Percentiles rank a stretch among this genome's conserved stretches.
Conservation (phyloP, 2,113 vertebrate genomes). For the Macaca fascicularis region DNA sequence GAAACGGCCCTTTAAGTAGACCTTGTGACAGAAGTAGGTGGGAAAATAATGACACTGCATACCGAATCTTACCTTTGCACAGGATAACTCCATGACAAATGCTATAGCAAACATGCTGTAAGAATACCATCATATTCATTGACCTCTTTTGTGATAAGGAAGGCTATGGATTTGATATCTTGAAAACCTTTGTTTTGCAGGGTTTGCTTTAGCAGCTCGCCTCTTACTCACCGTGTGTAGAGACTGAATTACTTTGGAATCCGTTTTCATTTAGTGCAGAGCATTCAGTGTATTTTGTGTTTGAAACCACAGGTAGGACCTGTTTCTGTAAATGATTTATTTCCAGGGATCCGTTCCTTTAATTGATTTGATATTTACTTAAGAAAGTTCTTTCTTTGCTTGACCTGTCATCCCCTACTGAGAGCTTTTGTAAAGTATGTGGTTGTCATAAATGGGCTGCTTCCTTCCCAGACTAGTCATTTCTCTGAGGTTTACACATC, state of each 20-base stretch:
- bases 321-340: conserved; percentile 77
- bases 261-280: conserved; percentile 46
- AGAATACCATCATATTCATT: conserved; percentile 67
- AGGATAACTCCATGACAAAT: conserved; percentile 67
- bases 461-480: neutral
- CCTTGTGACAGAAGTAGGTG: conserved; percentile 72
- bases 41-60: conserved; percentile 78
- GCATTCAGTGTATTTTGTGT: conserved; percentile 40
- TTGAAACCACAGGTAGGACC: conserved; percentile 59
- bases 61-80: conserved; percentile 72
- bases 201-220: conserved; percentile 41
- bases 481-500: neutral
- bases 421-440: conserved; percentile 42
- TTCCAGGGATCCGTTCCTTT: conserved; percentile 76
- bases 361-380: conserved; percentile 73
- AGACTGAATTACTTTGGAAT: conserved; percentile 54
- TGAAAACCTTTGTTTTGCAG: conserved; percentile 61
- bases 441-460: neutral
- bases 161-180: conserved; percentile 72
- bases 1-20: conserved; percentile 78
- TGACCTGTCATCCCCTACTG: neutral
- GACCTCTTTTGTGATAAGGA: conserved; percentile 74
- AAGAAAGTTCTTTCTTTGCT: conserved; percentile 74
- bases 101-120: conserved; percentile 75
- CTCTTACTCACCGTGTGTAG: conserved; percentile 34